These are phyloP conservation scores for Delia radicum DNA, from an alignment of 1,140 invertebrate genomes.

Conservation along the genomic window DNA sequence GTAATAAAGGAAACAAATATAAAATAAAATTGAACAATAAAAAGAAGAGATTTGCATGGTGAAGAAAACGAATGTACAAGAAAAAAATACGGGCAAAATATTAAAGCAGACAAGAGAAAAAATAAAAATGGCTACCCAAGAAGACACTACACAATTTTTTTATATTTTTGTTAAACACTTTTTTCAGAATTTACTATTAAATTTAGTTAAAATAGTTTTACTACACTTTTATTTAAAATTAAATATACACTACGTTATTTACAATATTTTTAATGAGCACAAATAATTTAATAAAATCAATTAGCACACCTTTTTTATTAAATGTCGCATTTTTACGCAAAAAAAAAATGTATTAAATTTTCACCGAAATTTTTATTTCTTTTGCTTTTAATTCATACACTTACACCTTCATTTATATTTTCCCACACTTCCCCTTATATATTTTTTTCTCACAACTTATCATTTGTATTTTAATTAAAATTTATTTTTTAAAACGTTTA, in stretches of 20 bases:
- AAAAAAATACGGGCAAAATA: conserved; percentile 27
- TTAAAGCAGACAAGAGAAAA: conserved; percentile 27
- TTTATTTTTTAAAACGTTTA: background rate
- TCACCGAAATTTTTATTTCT: background rate
- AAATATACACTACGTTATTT: background rate
- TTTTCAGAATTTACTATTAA: background rate
- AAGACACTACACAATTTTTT: background rate
- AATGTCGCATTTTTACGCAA: conserved; percentile 24
- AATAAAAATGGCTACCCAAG: conserved; percentile 31
- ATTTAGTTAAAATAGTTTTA: background rate
- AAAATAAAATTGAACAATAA: background rate
- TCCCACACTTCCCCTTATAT: background rate
- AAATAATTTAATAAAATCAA: too few species aligned
- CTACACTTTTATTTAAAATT: background rate
- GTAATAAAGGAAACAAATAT: background rate
- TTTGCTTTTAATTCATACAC: conserved; percentile 9
- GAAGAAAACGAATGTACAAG: conserved; percentile 19
- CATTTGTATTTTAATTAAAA: background rate
- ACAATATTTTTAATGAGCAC: background rate
- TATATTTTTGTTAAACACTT: background rate
- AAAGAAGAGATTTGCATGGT: conserved; percentile 17
- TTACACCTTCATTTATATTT: background rate
- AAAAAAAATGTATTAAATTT: background rate
- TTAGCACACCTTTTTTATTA: conserved; percentile 27
- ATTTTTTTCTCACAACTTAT: background rate